phyloP scores from a whole-genome alignment of 2,797 vertebrate species.

The Clarias pachynema region DNA sequence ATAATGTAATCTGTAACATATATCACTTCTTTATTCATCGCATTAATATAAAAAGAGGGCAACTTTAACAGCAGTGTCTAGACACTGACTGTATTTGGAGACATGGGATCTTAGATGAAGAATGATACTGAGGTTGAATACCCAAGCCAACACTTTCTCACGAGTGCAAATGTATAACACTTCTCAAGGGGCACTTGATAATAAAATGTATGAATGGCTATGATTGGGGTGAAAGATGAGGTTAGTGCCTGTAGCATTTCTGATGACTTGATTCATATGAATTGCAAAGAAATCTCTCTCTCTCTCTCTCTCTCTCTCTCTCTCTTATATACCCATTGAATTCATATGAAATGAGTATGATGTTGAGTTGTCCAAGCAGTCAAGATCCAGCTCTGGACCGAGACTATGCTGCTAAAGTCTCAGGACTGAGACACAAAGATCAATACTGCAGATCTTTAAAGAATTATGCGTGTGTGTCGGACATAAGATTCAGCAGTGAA shows the following conservation, averaged over 20 bases:
- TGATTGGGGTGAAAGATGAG: conserved; percentile 13
- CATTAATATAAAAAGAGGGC: not conserved
- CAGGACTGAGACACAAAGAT: not conserved
- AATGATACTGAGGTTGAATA: not conserved
- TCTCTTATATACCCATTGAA: not conserved
- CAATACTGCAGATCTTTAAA: conserved; percentile 9
- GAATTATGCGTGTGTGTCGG: not conserved
- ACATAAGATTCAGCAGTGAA: conserved; percentile 1
- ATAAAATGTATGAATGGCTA: not conserved
- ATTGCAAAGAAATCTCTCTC: not conserved
- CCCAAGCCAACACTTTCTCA: not conserved
- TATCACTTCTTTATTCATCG: not conserved
- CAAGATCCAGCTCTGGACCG: not conserved
- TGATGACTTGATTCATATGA: conserved; percentile 14
- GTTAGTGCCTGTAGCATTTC: not conserved
- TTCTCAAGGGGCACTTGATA: not conserved
- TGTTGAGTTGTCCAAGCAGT: not conserved
- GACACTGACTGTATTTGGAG: not conserved
- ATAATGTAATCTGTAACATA: too few relatives aligned
- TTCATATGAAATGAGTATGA: not conserved
- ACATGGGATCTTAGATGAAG: not conserved
- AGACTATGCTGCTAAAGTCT: not conserved
- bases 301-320: not conserved
- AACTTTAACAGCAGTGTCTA: not conserved
- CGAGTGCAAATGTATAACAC: conserved; percentile 5